phyloP scores from a whole-genome alignment of 2,797 vertebrate species.

The Tangara arthus region DNA sequence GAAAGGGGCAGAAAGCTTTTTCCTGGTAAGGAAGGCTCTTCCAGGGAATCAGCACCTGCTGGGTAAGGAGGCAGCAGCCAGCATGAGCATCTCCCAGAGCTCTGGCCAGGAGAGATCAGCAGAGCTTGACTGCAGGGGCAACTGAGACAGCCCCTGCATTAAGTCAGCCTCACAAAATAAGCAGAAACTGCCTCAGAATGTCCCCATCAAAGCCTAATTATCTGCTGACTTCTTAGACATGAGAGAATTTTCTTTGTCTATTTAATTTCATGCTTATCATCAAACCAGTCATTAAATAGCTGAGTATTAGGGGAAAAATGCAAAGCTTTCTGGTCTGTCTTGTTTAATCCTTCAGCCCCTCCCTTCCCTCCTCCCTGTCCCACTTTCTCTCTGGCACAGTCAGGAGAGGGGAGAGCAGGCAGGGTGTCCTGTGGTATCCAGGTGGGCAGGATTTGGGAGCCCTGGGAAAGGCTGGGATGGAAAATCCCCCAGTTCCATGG shows the following conservation, averaged over 20 bases:
- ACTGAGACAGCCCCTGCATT: neutral
- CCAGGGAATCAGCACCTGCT: neutral
- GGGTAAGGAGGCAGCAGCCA: neutral
- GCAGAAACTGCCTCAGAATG: conserved; percentile 19
- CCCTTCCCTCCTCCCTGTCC: neutral
- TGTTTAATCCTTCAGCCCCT: conserved; percentile 45
- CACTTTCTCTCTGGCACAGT: neutral
- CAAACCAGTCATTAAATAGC: conserved; percentile 62
- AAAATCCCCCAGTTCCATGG: neutral
- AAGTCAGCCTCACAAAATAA: neutral
- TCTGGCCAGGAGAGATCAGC: neutral
- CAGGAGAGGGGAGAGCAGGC: neutral
- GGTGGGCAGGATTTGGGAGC: neutral
- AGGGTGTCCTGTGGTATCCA: neutral
- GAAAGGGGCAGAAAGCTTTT: neutral
- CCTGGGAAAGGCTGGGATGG: neutral
- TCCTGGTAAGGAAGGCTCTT: neutral
- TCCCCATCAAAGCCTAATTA: conserved; percentile 46
- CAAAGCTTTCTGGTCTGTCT: conserved; percentile 55
- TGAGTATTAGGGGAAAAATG: conserved; percentile 55
- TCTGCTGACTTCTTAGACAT: conserved; percentile 47
- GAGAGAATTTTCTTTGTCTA: conserved; percentile 64
- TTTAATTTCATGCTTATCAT: conserved; percentile 72
- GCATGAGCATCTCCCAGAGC: neutral
- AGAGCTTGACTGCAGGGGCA: neutral